Evolutionary conservation across 2,888 invertebrate genomes (phyloP).

Genomic region (Euphydryas editha): DNA sequence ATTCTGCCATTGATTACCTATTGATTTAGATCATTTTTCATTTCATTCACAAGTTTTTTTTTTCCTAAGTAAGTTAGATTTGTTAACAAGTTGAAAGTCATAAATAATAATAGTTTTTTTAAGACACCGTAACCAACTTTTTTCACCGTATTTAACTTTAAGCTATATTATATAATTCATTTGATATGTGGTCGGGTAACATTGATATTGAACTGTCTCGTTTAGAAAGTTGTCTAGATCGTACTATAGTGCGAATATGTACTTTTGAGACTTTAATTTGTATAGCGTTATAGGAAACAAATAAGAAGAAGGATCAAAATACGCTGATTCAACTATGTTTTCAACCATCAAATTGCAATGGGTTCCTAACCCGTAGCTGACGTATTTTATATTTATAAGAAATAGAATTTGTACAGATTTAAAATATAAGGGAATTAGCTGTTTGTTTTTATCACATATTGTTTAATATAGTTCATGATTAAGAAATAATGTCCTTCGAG

Average conservation of each 20-base stretch:
- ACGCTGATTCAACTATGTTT: conserved; percentile 68
- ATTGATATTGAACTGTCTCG: conserved; percentile 58
- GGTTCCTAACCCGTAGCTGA: conserved; percentile 82
- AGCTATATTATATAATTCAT: conserved; percentile 8
- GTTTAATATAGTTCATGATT: conserved; percentile 75
- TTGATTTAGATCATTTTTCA: too few species aligned
- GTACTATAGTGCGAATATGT: conserved; percentile 53
- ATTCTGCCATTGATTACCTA: too few species aligned
- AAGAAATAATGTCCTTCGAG: conserved; percentile 83
- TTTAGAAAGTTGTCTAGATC: conserved; percentile 73
- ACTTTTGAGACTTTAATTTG: conserved; percentile 60
- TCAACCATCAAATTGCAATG: conserved; percentile 81
- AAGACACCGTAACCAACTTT: too few species aligned
- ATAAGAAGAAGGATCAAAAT: conserved; percentile 57
- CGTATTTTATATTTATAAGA: conserved; percentile 81
- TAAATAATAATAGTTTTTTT: too few species aligned
- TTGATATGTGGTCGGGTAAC: conserved; percentile 48
- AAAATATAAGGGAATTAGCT: conserved; percentile 75
- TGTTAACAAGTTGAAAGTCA: too few species aligned
- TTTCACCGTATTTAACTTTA: not conserved
- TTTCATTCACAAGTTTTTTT: too few species aligned
- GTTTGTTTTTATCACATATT: conserved; percentile 73
- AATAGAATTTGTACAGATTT: conserved; percentile 79
- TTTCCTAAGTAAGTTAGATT: too few species aligned
- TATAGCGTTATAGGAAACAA: conserved; percentile 46